These are phyloP conservation scores for Sebastiscus albofasciatus DNA, from an alignment of 2,797 vertebrate species.

Conservation along the genomic window DNA sequence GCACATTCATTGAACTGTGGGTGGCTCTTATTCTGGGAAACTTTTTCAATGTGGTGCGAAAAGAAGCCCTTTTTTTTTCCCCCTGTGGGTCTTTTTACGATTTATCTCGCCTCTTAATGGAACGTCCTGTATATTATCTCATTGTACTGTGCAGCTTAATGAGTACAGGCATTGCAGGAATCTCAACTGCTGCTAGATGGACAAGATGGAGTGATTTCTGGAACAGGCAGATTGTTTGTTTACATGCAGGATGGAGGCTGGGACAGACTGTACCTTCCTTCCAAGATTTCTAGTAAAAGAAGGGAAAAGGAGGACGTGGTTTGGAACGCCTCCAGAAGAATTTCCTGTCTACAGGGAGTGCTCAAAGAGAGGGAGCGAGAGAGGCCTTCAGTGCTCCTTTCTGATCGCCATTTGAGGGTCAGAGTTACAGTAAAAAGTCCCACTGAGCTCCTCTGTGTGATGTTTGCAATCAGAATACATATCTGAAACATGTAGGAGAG, in stretches of 20 bases:
- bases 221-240: conserved; percentile 62
- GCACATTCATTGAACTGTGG: conserved; percentile 64
- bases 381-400: conserved; percentile 7
- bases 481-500: conserved; percentile 11
- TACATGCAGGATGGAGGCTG: conserved; percentile 40
- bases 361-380: conserved; percentile 5
- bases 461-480: neutral
- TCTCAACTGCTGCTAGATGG: conserved; percentile 1
- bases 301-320: conserved; percentile 34
- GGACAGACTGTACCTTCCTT: conserved; percentile 67
- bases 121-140: conserved; percentile 9
- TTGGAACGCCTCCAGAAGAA: conserved; percentile 70
- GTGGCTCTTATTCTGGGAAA: conserved; percentile 71
- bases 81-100: neutral
- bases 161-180: neutral
- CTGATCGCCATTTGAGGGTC: neutral
- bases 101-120: conserved; percentile 18
- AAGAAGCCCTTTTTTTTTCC: conserved; percentile 25
- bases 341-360: conserved; percentile 74
- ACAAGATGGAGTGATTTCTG: conserved; percentile 33
- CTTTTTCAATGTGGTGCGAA: conserved; percentile 35
- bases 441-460: neutral
- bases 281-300: conserved; percentile 42
- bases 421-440: neutral
- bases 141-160: neutral